Evolutionary conservation across 2,888 invertebrate genomes (phyloP), one percentile per base, ranked within the genome.

Genomic region (Imbricaverruca yamaguchii): DNA sequence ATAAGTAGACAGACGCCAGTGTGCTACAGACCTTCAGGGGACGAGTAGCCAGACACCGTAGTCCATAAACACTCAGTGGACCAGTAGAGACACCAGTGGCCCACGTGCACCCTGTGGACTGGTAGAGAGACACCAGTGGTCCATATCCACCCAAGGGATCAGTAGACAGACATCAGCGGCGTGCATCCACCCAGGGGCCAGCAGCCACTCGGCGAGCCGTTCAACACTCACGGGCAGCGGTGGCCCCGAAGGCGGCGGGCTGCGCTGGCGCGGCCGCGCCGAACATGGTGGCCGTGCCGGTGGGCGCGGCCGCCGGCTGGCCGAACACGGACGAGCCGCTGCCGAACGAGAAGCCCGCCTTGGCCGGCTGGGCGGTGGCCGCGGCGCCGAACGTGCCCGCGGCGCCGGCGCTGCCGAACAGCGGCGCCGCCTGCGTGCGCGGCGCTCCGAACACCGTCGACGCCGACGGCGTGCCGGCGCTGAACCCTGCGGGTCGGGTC

Each of bases 311-410:
- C 69, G 89, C 85, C 85, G 88, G 88, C 11, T 11, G 21, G 1
- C 89, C 89, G 85, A 89, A 89, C 69, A 87, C 83, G 12, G 88
- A 87, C 61, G 88, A 86, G 53, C 87, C 84, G 82, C 87, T 87
- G 79, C 87, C 87, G 6, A 87, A 84, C 39, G 87, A 81, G 59
- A 84, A 84, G 39, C 84, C 83, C 67, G 84, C 83, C 80, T 84
- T 83, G 53, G 85, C 85, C 83, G 85, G 85, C 56, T 85, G 80
- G 63, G 84, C 83, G n/a, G 83, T 81, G 25, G 82, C 81, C 21
- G 85, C 55, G 55, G n/a, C 82, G 21, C 83, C 83, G 77, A 83
- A 83, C 56, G 80, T 53, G 23, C 83, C 81, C 65, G 83, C 67
- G 55, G 82, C 82, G 55, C 83, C 80, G 53, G 83, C 80, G 21